Evolutionary conservation across 2,888 invertebrate genomes (phyloP), one percentile per base, ranked within the genome.

Genomic region (Agrilus mali): DNA sequence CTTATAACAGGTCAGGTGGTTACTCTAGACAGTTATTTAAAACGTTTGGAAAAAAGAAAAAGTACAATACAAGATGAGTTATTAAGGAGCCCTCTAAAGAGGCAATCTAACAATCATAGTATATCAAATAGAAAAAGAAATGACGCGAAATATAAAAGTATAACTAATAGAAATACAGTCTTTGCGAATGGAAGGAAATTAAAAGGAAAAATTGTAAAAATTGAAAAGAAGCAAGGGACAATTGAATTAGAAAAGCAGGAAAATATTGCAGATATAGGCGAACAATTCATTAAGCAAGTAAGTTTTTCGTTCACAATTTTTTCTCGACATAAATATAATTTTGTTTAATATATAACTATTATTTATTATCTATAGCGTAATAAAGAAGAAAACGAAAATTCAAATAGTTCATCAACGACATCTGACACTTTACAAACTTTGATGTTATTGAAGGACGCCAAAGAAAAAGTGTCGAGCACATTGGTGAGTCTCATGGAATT

Each of bases 401-500:
- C 27, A 10, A 27, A 27, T 10, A 2, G 27, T 27, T 8, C 27
- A 27, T 4, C 10, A 10, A 27, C 10, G 8, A 27, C 10, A 1
- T 27, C 27, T 2, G 8, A 27, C 27, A 10, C 27, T 27, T 27
- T 10, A 2, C 27, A 27, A 27, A 27, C 10, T 8, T 27, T 27
- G 27, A 10, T 10, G 4, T 8, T 27, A 2, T 27, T 27, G 10
- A 10, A 27, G 10, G 10, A 27, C 10, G 27, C 10, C 8, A 27
- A 27, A 27, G 27, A 10, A 27, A 46, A 36, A 27, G 55, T 59
- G 12, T 49, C 50, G 1, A 58, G 54, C 40, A 64, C 60, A 2
- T 46, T 66, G 31, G 44, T 50, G 1, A 60, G 60, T 4, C 50
- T 65, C 13, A 61, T 63, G 59, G 56, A 56, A 13, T 55, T 63